Conservation (phyloP, 1,140 invertebrate genomes). For the Zophobas morio region DNA sequence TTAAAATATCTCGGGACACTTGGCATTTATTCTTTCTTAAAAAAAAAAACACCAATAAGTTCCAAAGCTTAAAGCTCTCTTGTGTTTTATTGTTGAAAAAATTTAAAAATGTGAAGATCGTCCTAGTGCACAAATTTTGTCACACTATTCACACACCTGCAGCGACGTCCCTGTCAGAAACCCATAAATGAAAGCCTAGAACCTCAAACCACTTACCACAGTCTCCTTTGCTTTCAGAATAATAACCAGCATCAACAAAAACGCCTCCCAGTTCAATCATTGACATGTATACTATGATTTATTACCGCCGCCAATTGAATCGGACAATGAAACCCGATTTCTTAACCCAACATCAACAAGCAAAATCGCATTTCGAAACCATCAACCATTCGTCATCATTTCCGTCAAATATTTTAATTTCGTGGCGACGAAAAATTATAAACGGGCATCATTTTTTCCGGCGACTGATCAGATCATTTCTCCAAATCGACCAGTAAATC, state of each 20-base stretch:
- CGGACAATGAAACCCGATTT: conserved; percentile 20
- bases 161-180: too few relatives aligned
- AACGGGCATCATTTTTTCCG: conserved; percentile 23
- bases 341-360: not conserved
- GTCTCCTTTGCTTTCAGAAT: too few relatives aligned
- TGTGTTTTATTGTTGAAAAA: too few relatives aligned
- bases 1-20: too few relatives aligned
- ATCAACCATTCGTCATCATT: not conserved
- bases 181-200: too few relatives aligned
- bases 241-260: not conserved
- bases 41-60: too few relatives aligned
- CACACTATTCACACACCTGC: too few relatives aligned
- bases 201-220: too few relatives aligned
- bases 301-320: not conserved
- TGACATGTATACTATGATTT: not conserved
- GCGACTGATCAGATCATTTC: conserved; percentile 10
- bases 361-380: conserved; percentile 1
- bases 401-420: conserved; percentile 34
- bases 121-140: too few relatives aligned
- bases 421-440: not conserved
- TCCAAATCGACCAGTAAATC: conserved; percentile 14
- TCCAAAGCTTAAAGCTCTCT: too few relatives aligned
- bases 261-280: not conserved
- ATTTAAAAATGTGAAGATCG: too few relatives aligned
- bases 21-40: too few relatives aligned